Evolutionary conservation across 1,140 invertebrate species (phyloP), one percentile per base, ranked within the genome.

Genomic region (Conopomorpha cramerella): DNA sequence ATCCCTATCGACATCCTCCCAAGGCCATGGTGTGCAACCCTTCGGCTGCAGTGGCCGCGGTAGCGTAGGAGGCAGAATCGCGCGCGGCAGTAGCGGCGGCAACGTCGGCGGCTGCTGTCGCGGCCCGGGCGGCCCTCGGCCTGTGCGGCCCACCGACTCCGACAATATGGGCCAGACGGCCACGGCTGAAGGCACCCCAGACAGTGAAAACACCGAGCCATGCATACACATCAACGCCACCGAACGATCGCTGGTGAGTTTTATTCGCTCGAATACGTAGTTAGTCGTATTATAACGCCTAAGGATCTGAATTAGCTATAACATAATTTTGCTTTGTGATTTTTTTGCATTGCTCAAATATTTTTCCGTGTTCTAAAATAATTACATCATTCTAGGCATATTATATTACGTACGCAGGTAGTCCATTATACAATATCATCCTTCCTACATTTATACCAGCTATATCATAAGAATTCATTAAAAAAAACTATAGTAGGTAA

Each of bases 31-130:
- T 25, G 13, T 38, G 28, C 57, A 46, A 38, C 55, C 43, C 50
- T 58, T 54, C 12, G 28, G 13, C 29, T 30, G 33, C 45, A 36
- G 45, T 45, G 44, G 39, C 16, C 42, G 41, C 35, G 42, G 45
- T 40, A 40, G 28, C 49, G 48, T 41, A 46, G 45, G 45, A 45
- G 47, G 52, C 55, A 55, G n/a, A n/a, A 38, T 54, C 51, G 47
- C 52, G 51, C 57, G 59, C 62, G 61, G 51, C 63, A 58, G 51
- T 59, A 52, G 56, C 57, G 55, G 61, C 64, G 63, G 55, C 64
- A 70, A 52, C 51, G 64, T 59, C 52, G 32, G 14, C 29, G 16
- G 44, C 28, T 45, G 26, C 38, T 25, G 43, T 42, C 44, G 35
- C 29, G 35, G 17, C 40, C 35, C 4, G 16, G 11, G 32, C 16